These are phyloP conservation scores for Silurus aristotelis DNA, from an alignment of 2,797 vertebrate genomes.

Conservation along the genomic window DNA sequence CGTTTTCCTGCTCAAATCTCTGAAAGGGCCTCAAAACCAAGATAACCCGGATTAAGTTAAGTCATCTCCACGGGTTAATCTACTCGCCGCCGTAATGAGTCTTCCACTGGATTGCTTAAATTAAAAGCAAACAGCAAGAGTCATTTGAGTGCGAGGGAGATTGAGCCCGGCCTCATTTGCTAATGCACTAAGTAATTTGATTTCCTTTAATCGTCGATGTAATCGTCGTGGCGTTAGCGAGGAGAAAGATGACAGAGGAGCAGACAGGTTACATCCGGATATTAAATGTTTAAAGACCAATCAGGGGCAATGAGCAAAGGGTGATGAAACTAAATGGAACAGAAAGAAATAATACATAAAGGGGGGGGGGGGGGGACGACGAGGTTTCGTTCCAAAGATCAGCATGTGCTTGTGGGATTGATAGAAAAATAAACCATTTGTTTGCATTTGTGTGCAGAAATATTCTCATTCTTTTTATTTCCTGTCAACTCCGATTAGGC, in stretches of 20 bases:
- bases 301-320: constrained; percentile 38
- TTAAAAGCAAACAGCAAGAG: constrained; percentile 81
- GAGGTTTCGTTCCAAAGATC: not conserved
- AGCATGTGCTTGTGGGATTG: not conserved
- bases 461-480: too few species aligned
- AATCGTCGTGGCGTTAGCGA: constrained; percentile 69
- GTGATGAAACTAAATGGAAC: constrained; percentile 21
- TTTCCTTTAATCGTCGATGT: constrained; percentile 63
- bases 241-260: constrained; percentile 69
- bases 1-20: constrained; percentile 67
- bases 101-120: constrained; percentile 79
- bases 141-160: constrained; percentile 66
- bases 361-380: too few species aligned
- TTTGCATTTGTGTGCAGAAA: too few species aligned
- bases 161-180: constrained; percentile 65
- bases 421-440: not conserved
- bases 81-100: constrained; percentile 75
- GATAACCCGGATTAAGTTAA: constrained; percentile 75
- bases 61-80: constrained; percentile 76
- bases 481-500: too few species aligned
- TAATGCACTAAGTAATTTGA: constrained; percentile 79
- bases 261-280: constrained; percentile 69
- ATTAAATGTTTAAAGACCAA: constrained; percentile 56
- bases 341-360: constrained; percentile 22
- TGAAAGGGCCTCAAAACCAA: constrained; percentile 71